Base-by-base conservation (phyloP, 2,113 vertebrate species). In the Thryonomys swinderianus region DNA sequence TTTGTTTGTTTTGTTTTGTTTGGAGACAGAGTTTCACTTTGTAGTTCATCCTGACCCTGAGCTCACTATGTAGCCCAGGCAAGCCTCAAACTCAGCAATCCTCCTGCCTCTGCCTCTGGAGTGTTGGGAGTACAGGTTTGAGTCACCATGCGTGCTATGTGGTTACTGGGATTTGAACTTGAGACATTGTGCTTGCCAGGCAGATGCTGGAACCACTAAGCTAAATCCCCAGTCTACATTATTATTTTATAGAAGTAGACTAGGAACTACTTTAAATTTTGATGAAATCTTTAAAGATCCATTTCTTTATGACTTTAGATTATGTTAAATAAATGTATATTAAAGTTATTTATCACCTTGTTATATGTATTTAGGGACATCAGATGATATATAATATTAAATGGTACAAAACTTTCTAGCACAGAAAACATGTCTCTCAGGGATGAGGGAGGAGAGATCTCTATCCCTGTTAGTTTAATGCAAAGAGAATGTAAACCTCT, bases 301-400 rank as follows among this genome's bases (percentile, higher is more conserved):
- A 55, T 85, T 91, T 94, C 5, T 9, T 81, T 80, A 51, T 95
- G 12, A 89, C 4, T 79, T 66, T 69, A 85, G 73, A 30, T 89
- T 76, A 86, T 32, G 71, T 64, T 42, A 92, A 91, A 69, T 59
- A 85, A 37, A 90, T 74, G 78, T 61, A 94, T 76, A 61, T 82
- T 78, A 59, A 85, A 80, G 30, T 69, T 71, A 81, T n/a, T 81
- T n/a, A 74, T 76, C 81, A 59, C 3, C 27, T 3, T 67, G 7
- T 57, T 57, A n/a, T 40, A 57, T 90, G 45, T 81, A 74, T 67
- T 88, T 57, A 62, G n/a, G 6, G 34, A 73, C 18, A 93, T 74
- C 18, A 93, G 14, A n/a, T 51, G 32, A 87, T 76, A 42, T 55
- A 74, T 61, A 69, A 91, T 81, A 83, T 88, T 96, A 74, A 90